Evolutionary conservation across 2,888 invertebrate species (phyloP), one percentile per base, ranked within the genome.

Genomic region (Didymodactylos carnosus): DNA sequence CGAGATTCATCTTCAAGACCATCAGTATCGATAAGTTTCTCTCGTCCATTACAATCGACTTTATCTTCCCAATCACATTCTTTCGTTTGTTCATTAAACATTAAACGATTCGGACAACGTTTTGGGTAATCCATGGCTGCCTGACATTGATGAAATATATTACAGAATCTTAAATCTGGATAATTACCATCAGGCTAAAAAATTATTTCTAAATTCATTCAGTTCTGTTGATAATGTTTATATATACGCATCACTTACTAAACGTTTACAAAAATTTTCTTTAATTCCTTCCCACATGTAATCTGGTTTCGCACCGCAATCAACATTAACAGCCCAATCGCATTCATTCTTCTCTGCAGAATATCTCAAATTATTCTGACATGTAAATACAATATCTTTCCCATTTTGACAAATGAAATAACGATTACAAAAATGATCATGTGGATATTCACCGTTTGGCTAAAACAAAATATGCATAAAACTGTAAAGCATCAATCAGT

Each of bases 31-130:
- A 75, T 69, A 11, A 75, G 41, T 51, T 72, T 75, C 35, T 75
- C 75, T 69, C 62, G 72, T 10, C 72, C 69, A 40, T 72, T 72
- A 51, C 75, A 75, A 35, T 75, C 69, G 39, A 75, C 75, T 51
- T 75, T 41, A 49, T 72, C 75, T 69, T 75, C 75, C 75, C 75
- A 75, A 51, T 75, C 75, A 40, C 75, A 75, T 72, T 75, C 75
- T 23, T 72, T 72, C 13, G 53, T 72, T 46, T 49, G 72, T 16
- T 69, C 69, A 29, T 75, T 72, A 39, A 75, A 75, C 75, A 75
- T 75, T 8, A 75, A 39, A 19, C 75, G 72, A 70, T 75, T 69
- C 6, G 69, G 43, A 51, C 75, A 75, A 10, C 72, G 39, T 41
- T 75, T 75, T 39, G 69, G 69, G 69, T 72, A 75, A 51, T 75